Percentiles rank a stretch among this genome's conserved stretches.
Conservation (phyloP, 2,888 invertebrate species). For the Rhamphomyia laevipes region DNA sequence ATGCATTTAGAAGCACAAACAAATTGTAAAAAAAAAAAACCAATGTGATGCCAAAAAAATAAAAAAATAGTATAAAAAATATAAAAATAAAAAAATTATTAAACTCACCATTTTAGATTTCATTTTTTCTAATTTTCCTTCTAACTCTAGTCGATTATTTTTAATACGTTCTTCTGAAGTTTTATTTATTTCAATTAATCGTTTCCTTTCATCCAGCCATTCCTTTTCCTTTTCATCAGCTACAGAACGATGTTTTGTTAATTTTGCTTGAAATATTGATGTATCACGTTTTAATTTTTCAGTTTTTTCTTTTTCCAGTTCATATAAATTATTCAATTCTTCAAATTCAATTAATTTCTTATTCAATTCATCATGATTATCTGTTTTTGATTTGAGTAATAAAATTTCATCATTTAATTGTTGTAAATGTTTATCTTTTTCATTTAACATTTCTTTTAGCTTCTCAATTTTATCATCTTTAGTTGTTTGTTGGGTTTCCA, state of each 20-base stretch:
- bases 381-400: background rate
- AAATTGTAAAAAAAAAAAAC: too few species aligned
- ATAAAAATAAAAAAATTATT: background rate
- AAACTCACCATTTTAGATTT: constrained; percentile 68
- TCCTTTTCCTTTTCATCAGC: constrained; percentile 17
- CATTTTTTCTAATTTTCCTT: constrained; percentile 63
- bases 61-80: constrained; percentile 1
- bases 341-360: constrained; percentile 3
- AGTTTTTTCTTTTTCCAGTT: constrained; percentile 5
- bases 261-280: constrained; percentile 31
- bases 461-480: too few species aligned
- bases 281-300: constrained; percentile 24
- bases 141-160: constrained; percentile 47
- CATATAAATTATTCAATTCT: constrained; percentile 2
- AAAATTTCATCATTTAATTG: background rate
- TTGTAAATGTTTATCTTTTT: constrained; percentile 15
- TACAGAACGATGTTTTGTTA: constrained; percentile 20
- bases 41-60: background rate
- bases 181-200: constrained; percentile 18
- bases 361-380: background rate
- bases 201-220: constrained; percentile 24
- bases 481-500: too few species aligned
- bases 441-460: constrained; percentile 8
- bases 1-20: too few species aligned
- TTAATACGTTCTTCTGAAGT: constrained; percentile 28